Evolutionary conservation across 2,113 vertebrate genomes (phyloP).

Genomic region (Centropristis striata): DNA sequence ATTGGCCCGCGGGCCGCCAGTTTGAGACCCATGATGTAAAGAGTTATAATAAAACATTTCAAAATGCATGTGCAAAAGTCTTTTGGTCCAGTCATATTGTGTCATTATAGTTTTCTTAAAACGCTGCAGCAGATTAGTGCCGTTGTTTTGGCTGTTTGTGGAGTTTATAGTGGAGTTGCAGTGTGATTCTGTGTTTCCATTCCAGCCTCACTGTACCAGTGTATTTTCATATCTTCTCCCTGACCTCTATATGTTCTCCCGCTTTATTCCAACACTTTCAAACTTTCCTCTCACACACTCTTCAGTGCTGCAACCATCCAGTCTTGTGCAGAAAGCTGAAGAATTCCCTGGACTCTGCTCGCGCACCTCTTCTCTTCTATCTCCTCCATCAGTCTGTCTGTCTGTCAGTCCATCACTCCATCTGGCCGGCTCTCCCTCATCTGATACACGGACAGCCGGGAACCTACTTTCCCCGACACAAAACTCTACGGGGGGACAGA

Average conservation of each 20-base stretch:
- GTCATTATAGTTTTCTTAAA: too few relatives aligned
- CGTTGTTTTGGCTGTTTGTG: too few relatives aligned
- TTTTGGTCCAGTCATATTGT: too few relatives aligned
- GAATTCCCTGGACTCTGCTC: constrained; percentile 22
- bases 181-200: neutral
- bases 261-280: neutral
- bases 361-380: neutral
- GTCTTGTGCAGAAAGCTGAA: constrained; percentile 1
- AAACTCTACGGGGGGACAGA: constrained; percentile 47
- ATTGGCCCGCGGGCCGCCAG: too few relatives aligned
- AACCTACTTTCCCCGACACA: constrained; percentile 17
- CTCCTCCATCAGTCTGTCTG: neutral
- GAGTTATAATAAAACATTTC: too few relatives aligned
- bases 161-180: neutral
- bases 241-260: neutral
- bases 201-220: neutral
- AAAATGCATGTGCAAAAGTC: too few relatives aligned
- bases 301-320: neutral
- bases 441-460: constrained; percentile 16
- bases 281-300: neutral
- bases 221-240: neutral
- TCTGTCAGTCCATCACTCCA: neutral
- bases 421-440: constrained; percentile 11
- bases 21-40: too few relatives aligned
- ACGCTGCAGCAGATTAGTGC: neutral